Evolutionary conservation across 2,113 vertebrate genomes (phyloP).

Genomic region (Python bivittatus): DNA sequence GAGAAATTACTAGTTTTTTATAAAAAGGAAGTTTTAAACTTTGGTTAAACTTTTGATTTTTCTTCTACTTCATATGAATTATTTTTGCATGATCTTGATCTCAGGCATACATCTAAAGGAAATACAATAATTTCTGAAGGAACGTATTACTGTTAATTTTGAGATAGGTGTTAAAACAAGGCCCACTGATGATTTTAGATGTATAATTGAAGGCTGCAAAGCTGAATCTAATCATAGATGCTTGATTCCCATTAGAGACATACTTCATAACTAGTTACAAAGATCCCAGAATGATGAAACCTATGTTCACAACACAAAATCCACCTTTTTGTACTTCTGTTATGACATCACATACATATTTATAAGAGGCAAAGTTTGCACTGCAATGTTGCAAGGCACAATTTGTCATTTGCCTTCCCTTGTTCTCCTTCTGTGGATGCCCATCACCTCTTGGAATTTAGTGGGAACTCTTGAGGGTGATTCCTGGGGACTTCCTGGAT

Average conservation of each 20-base stretch:
- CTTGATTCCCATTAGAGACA: not conserved
- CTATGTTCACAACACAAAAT: not conserved
- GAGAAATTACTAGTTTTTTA: not conserved
- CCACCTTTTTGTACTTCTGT: not conserved
- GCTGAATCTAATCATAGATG: not conserved
- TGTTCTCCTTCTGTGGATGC: not conserved
- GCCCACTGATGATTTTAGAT: not conserved
- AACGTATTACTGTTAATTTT: not conserved
- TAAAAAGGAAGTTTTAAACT: constrained; percentile 1
- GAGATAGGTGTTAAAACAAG: not conserved
- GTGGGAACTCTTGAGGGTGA: not conserved
- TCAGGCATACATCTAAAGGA: not conserved
- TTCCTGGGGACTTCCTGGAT: not conserved
- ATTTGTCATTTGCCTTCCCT: not conserved
- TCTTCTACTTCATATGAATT: not conserved
- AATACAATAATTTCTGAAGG: not conserved
- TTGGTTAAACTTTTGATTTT: not conserved
- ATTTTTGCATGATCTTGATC: not conserved
- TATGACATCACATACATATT: not conserved
- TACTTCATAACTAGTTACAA: not conserved
- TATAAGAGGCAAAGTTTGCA: not conserved
- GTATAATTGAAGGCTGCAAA: constrained; percentile 3
- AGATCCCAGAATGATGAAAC: not conserved
- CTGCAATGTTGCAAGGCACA: not conserved
- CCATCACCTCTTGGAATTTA: not conserved